Evolutionary conservation across 2,797 vertebrate species (phyloP).

Genomic region (Erithacus rubecula): DNA sequence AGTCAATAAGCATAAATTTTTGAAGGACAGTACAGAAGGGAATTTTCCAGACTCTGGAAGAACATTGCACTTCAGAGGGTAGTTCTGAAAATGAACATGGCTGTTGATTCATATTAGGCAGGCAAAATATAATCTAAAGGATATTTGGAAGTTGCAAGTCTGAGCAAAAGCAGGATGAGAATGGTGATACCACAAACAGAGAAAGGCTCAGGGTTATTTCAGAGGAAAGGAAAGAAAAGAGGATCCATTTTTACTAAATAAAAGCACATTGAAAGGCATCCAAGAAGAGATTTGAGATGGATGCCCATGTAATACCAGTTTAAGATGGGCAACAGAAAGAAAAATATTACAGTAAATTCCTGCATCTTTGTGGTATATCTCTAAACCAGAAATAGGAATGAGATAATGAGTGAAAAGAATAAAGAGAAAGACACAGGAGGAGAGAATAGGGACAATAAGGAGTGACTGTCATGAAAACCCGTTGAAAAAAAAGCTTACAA

Average conservation of each 20-base stretch:
- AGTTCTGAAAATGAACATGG: conserved; percentile 19
- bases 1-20: not conserved
- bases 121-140: not conserved
- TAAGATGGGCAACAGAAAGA: not conserved
- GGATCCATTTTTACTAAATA: not conserved
- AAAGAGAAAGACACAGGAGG: not conserved
- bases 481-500: not conserved
- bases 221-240: not conserved
- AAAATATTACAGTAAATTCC: not conserved
- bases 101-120: not conserved
- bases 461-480: not conserved
- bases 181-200: not conserved
- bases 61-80: conserved; percentile 33
- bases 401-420: not conserved
- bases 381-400: not conserved
- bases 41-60: conserved; percentile 14
- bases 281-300: not conserved
- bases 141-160: not conserved
- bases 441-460: not conserved
- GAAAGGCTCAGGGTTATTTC: not conserved
- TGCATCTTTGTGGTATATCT: not conserved
- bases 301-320: not conserved
- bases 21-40: not conserved
- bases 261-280: not conserved
- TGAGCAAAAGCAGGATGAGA: conserved; percentile 22